Evolutionary conservation across 2,113 vertebrate genomes (phyloP).

Genomic region (Halichoeres trimaculatus): DNA sequence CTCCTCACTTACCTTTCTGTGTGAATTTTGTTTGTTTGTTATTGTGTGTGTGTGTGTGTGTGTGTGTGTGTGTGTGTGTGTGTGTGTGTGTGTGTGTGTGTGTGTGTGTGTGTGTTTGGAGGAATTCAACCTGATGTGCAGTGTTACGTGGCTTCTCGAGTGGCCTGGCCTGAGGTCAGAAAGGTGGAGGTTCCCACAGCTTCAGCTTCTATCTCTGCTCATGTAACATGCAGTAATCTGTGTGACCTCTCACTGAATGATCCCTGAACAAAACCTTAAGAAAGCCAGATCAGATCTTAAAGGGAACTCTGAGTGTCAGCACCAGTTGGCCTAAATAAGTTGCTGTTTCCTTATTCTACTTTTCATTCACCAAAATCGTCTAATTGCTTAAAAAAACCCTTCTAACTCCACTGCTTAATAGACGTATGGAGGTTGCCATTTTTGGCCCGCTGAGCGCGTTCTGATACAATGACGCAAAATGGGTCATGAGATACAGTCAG

Average conservation of each 20-base stretch:
- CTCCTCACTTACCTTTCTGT: slow-evolving; percentile 15
- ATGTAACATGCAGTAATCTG: slow-evolving; percentile 29
- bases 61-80: slow-evolving; percentile 21
- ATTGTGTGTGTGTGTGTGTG: slow-evolving; percentile 33
- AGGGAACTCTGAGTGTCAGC: no score
- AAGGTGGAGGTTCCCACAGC: slow-evolving; percentile 69
- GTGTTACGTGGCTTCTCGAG: slow-evolving; percentile 21
- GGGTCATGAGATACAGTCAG: no score
- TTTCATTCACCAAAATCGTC: no score
- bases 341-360: no score
- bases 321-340: no score
- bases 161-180: slow-evolving; percentile 54
- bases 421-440: no score
- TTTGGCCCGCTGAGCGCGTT: no score
- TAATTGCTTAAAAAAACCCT: no score
- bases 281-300: not conserved
- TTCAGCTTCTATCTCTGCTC: slow-evolving; percentile 49
- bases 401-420: no score
- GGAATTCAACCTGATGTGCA: slow-evolving; percentile 33
- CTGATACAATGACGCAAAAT: no score
- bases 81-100: slow-evolving; percentile 30
- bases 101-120: slow-evolving; percentile 43
- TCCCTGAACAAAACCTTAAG: not conserved
- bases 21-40: no score
- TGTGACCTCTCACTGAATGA: slow-evolving; percentile 13